These are phyloP conservation scores for Drepana arcuata DNA, from an alignment of 1,140 invertebrate species.

Conservation along the genomic window DNA sequence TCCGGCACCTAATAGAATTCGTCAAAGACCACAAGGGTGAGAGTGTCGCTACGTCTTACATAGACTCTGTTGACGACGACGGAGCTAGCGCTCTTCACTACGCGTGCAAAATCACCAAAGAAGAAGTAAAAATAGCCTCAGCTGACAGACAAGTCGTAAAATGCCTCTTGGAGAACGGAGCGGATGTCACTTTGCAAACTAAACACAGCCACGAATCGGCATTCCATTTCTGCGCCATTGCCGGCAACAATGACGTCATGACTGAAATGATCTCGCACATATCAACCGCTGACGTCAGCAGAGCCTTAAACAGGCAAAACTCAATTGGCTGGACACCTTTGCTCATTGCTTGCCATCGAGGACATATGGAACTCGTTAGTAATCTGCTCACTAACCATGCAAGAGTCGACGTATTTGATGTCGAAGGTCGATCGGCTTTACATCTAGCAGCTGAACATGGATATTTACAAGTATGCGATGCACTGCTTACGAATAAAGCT, in stretches of 20 bases:
- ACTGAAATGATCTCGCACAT: slow-evolving; percentile 94
- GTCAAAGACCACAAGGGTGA: slow-evolving; percentile 83
- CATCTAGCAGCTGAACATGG: slow-evolving; percentile 97
- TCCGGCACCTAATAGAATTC: slow-evolving; percentile 87
- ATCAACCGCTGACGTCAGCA: slow-evolving; percentile 88
- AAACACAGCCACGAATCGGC: slow-evolving; percentile 92
- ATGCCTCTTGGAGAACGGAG: slow-evolving; percentile 89
- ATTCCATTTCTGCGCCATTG: slow-evolving; percentile 94
- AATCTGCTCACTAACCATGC: slow-evolving; percentile 92
- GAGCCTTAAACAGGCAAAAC: slow-evolving; percentile 94
- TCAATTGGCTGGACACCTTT: slow-evolving; percentile 95
- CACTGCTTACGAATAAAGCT: slow-evolving; percentile 95
- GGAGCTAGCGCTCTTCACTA: slow-evolving; percentile 96
- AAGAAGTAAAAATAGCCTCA: slow-evolving; percentile 80
- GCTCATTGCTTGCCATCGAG: slow-evolving; percentile 88
- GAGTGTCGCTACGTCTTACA: slow-evolving; percentile 80
- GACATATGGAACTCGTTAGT: slow-evolving; percentile 88
- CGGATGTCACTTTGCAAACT: slow-evolving; percentile 88
- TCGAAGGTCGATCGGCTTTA: slow-evolving; percentile 93
- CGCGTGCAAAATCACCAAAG: slow-evolving; percentile 84
- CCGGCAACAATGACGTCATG: slow-evolving; percentile 96
- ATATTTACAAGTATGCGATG: slow-evolving; percentile 93
- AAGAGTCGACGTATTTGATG: slow-evolving; percentile 98
- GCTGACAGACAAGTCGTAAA: slow-evolving; percentile 94
- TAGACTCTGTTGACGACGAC: slow-evolving; percentile 89